Conservation (phyloP, 2,888 invertebrate genomes). For the Drosophila longiperda region DNA sequence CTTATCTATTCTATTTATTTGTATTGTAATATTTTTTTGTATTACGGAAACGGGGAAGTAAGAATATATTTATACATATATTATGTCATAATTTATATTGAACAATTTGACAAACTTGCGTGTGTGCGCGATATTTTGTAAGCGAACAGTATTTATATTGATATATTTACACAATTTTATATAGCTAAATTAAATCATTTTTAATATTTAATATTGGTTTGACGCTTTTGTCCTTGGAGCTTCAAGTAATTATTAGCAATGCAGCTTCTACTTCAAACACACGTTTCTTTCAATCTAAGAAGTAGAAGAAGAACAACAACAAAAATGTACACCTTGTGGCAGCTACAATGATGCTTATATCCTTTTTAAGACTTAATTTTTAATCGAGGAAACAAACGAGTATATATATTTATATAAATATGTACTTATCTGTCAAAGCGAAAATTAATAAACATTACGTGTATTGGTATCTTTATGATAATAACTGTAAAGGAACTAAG, state of each 20-base stretch:
- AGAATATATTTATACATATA: slow-evolving; percentile 46
- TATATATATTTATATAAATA: slow-evolving; percentile 33
- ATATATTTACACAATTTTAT: slow-evolving; percentile 78
- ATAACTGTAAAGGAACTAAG: slow-evolving; percentile 66
- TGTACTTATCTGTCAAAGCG: slow-evolving; percentile 39
- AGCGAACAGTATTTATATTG: slow-evolving; percentile 81
- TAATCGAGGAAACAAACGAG: slow-evolving; percentile 48
- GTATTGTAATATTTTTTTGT: slow-evolving; percentile 25
- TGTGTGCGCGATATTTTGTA: slow-evolving; percentile 62
- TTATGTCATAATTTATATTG: slow-evolving; percentile 61
- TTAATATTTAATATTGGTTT: slow-evolving; percentile 47
- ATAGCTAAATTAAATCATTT: slow-evolving; percentile 78
- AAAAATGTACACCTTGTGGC: slow-evolving; percentile 59
- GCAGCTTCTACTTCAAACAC: slow-evolving; percentile 35
- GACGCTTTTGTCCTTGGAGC: slow-evolving; percentile 60
- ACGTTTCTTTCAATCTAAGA: slow-evolving; percentile 28
- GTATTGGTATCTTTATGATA: slow-evolving; percentile 59
- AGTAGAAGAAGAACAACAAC: slow-evolving; percentile 36
- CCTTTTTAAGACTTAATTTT: slow-evolving; percentile 68
- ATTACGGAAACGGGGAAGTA: slow-evolving; percentile 16
- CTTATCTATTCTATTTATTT: slow-evolving; percentile 47
- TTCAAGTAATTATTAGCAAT: slow-evolving; percentile 55
- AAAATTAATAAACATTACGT: slow-evolving; percentile 41
- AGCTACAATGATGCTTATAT: slow-evolving; percentile 77
- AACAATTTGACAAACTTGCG: slow-evolving; percentile 61